phyloP scores from a whole-genome alignment of 2,888 invertebrate genomes.

The Allolobophora icterica region DNA sequence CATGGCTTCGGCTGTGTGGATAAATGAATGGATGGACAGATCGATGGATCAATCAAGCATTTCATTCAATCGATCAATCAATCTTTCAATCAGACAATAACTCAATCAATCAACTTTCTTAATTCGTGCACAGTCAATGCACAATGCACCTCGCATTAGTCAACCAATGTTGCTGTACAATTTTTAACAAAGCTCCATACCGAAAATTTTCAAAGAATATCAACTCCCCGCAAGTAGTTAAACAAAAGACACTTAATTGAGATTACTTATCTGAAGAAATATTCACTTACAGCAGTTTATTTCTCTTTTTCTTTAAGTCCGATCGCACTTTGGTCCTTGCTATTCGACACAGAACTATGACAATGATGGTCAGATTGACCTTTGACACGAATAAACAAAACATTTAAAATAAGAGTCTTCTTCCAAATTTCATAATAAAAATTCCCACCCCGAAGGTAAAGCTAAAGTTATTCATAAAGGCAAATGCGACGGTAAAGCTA shows the following conservation, averaged over 20 bases:
- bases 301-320: background rate
- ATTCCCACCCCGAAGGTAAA: no score
- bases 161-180: background rate
- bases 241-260: background rate
- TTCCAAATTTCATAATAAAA: no score
- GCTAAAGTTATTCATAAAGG: no score
- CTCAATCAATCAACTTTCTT: no score
- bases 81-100: no score
- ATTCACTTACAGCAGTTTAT: constrained; percentile 18
- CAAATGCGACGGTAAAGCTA: background rate
- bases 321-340: background rate
- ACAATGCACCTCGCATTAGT: no score
- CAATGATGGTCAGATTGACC: constrained; percentile 22
- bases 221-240: background rate
- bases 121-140: no score
- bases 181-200: background rate
- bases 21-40: background rate
- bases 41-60: no score
- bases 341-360: background rate
- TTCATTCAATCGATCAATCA: no score
- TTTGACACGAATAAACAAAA: background rate
- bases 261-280: background rate
- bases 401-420: no score
- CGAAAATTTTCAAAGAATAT: background rate
- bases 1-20: background rate